Percentiles rank a stretch among this genome's conserved stretches.
Evolutionary conservation across 2,888 invertebrate species (phyloP).

Genomic region (Andrena marginata): DNA sequence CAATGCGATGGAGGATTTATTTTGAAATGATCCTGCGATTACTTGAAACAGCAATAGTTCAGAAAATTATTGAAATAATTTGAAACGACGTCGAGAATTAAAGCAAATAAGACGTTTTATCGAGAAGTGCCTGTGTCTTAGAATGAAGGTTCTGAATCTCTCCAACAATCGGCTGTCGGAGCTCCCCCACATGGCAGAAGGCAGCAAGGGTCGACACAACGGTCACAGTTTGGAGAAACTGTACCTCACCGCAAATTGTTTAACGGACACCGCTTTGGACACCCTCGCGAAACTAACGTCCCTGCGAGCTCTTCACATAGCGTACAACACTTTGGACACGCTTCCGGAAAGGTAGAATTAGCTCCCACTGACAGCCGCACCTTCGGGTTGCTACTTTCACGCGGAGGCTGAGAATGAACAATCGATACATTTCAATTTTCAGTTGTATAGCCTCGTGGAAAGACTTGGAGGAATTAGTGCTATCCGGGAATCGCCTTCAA

Average conservation of each 20-base stretch:
- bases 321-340: conserved; percentile 91
- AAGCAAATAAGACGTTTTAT: no score
- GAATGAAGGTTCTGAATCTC: conserved; percentile 90
- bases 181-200: conserved; percentile 88
- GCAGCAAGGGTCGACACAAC: conserved; percentile 72
- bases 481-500: conserved; percentile 93
- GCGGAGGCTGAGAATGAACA: no score
- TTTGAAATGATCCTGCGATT: no score
- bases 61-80: no score
- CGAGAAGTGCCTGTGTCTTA: conserved; percentile 61
- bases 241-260: conserved; percentile 91
- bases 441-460: conserved; percentile 91
- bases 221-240: conserved; percentile 87
- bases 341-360: conserved; percentile 88
- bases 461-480: conserved; percentile 92
- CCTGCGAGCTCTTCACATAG: conserved; percentile 90
- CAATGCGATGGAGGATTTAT: no score
- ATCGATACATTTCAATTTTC: conserved; percentile 1
- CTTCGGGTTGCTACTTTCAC: no score
- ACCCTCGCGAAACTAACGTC: conserved; percentile 89
- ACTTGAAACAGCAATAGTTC: no score
- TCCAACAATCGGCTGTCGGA: conserved; percentile 92
- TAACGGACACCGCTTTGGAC: conserved; percentile 90
- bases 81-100: no score
- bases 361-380: not conserved